phyloP scores from a whole-genome alignment of 2,113 vertebrate species.

The Pyxicephalus adspersus region DNA sequence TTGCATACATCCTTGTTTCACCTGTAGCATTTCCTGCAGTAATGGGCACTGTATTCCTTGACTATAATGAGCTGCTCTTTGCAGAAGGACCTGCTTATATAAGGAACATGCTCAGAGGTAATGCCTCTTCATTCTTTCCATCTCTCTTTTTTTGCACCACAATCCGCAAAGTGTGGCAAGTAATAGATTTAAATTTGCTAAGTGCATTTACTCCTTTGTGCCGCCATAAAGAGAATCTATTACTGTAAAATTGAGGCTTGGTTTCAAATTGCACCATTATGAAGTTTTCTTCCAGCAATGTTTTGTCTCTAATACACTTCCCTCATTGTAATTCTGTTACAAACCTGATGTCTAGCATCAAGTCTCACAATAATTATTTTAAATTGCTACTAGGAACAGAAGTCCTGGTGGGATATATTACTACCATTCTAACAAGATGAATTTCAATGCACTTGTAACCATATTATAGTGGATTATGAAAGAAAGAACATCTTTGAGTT shows the following conservation, averaged over 20 bases:
- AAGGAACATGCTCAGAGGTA: slow-evolving; percentile 75
- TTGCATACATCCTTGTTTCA: slow-evolving; percentile 63
- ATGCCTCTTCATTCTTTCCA: slow-evolving; percentile 77
- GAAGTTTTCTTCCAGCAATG: slow-evolving; percentile 86
- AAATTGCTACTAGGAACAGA: slow-evolving; percentile 93
- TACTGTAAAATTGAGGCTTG: slow-evolving; percentile 86
- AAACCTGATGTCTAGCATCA: slow-evolving; percentile 91
- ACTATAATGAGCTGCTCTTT: slow-evolving; percentile 66
- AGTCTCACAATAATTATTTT: slow-evolving; percentile 97
- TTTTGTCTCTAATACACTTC: slow-evolving; percentile 84
- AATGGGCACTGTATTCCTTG: slow-evolving; percentile 62
- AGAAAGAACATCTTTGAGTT: slow-evolving; percentile 74
- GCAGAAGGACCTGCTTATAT: slow-evolving; percentile 73
- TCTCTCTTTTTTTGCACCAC: slow-evolving; percentile 75
- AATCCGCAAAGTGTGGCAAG: slow-evolving; percentile 79
- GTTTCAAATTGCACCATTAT: slow-evolving; percentile 88
- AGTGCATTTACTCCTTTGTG: slow-evolving; percentile 84
- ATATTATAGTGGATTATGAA: slow-evolving; percentile 79
- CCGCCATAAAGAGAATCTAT: slow-evolving; percentile 86
- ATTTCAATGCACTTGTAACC: slow-evolving; percentile 85
- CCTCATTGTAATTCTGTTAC: slow-evolving; percentile 91
- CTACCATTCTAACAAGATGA: slow-evolving; percentile 89
- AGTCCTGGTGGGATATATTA: slow-evolving; percentile 96
- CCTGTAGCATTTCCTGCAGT: slow-evolving; percentile 59
- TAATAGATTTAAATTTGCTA: slow-evolving; percentile 87